Conservation (phyloP, 2,113 vertebrate genomes). For the Hyperopisus bebe region DNA sequence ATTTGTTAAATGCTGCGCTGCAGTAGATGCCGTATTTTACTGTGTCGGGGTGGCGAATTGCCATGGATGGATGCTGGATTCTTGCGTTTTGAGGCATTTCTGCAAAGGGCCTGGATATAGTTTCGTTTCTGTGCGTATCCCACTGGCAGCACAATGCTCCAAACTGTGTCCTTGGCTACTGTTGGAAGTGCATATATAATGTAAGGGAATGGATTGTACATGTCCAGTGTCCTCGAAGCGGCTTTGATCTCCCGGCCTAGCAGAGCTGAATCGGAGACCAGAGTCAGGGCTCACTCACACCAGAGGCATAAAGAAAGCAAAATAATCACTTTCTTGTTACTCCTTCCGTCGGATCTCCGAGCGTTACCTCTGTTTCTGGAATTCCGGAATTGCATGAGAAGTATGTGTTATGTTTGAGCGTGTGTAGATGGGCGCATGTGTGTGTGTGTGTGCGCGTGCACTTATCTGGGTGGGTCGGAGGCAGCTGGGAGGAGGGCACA, state of each 20-base stretch:
- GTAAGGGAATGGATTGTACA: not conserved
- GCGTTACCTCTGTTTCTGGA: not conserved
- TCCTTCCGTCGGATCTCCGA: not conserved
- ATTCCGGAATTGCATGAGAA: not conserved
- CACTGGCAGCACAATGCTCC: not conserved
- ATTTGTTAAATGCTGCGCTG: slow-evolving; percentile 17
- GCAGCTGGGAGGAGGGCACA: slow-evolving; percentile 40
- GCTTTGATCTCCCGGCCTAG: not conserved
- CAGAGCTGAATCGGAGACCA: not conserved
- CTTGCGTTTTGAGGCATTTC: not conserved
- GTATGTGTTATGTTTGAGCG: not conserved
- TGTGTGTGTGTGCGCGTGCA: not conserved
- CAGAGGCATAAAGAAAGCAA: not conserved
- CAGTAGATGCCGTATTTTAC: slow-evolving; percentile 16
- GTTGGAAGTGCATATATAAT: not conserved
- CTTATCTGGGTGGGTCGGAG: slow-evolving; percentile 22
- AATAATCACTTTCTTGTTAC: not conserved
- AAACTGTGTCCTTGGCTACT: not conserved
- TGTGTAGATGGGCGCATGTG: slow-evolving; percentile 19
- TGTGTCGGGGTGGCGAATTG: slow-evolving; percentile 14
- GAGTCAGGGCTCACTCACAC: not conserved
- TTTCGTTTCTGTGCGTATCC: not conserved
- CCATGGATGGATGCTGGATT: not conserved
- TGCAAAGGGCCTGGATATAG: not conserved
- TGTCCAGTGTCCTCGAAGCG: not conserved